Evolutionary conservation across 2,113 vertebrate genomes (phyloP).

Genomic region (Danionella cerebrum): DNA sequence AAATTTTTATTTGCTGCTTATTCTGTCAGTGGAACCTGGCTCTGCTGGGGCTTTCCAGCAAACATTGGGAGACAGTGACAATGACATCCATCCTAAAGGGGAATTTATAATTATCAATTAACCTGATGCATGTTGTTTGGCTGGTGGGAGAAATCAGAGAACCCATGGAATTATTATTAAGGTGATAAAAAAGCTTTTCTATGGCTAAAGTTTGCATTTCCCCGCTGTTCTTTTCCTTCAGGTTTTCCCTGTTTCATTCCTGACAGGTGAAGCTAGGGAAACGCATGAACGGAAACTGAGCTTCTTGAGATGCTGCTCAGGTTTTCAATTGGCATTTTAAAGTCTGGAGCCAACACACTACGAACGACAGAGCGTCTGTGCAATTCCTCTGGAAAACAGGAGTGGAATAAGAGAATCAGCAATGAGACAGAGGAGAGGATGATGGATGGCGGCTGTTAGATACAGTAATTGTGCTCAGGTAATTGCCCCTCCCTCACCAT

Average conservation of each 20-base stretch:
- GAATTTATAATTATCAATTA: too few relatives aligned
- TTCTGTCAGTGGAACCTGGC: too few relatives aligned
- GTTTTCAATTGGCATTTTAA: constrained; percentile 54
- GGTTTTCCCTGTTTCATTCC: constrained; percentile 34
- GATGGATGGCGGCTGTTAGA: constrained; percentile 68
- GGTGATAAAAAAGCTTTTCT: too few relatives aligned
- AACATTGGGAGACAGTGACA: too few relatives aligned
- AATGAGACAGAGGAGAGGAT: constrained; percentile 32
- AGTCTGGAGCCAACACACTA: constrained; percentile 35
- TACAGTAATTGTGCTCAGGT: constrained; percentile 68
- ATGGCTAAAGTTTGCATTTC: constrained; percentile 42
- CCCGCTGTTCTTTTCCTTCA: constrained; percentile 36
- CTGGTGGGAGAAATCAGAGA: too few relatives aligned
- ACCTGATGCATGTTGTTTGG: too few relatives aligned
- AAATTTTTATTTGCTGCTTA: too few relatives aligned
- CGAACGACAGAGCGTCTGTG: constrained; percentile 63
- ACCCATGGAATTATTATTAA: too few relatives aligned
- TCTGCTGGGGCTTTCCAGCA: too few relatives aligned
- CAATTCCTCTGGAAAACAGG: constrained; percentile 50
- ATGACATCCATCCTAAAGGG: too few relatives aligned
- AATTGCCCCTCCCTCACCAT: constrained; percentile 54
- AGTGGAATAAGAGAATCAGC: neutral
- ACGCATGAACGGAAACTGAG: constrained; percentile 7
- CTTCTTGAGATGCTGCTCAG: constrained; percentile 60
- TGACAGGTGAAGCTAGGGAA: constrained; percentile 25